Evolutionary conservation across 2,113 vertebrate genomes (phyloP), one percentile per base, ranked within the genome.

Genomic region (Channa maculata): DNA sequence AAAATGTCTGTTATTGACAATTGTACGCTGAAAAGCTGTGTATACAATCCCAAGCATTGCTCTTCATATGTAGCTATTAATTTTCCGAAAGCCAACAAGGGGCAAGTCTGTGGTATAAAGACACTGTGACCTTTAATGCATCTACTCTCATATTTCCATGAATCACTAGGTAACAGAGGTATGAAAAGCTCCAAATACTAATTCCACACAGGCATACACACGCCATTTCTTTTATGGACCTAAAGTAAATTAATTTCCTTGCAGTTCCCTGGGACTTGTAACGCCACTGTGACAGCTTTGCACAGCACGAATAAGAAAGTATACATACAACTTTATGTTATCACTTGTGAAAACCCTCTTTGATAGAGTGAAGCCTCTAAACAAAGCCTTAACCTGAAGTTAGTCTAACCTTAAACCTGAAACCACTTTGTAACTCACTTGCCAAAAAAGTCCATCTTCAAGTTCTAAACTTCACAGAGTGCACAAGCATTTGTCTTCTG

Each of bases 51-150:
- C n/a, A n/a, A n/a, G n/a, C n/a, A 24, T n/a, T 24, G 36, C 50
- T 64, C 14, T 39, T 59, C 52, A 68, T 36, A 52, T n/a, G 15
- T 45, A 62, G 57, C 46, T 11, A 11, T 57, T 62, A 0, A 48
- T 66, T 79, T 63, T 63, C 46, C 50, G 38, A 34, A 68, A 60
- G n/a, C 55, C 11, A 60, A 62, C 55, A 14, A 60, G 2, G 2
- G 13, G n/a, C 0, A 2, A 39, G 34, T 11, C 45, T 46, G 62
- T 65, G 77, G 63, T 2, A 8, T 33, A 59, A 34, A 13, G 52
- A 65, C 78, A 15, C 49, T 1, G 8, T 62, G 50, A 68, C 50
- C 64, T 80, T 51, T 65, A 13, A 60, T 68, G 48, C 38, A 15
- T 77, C 53, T 65, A 36, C 76, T 61, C 54, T 59, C 46, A 65